Conservation (phyloP, 2,888 invertebrate species). For the Diaprepes abbreviatus region DNA sequence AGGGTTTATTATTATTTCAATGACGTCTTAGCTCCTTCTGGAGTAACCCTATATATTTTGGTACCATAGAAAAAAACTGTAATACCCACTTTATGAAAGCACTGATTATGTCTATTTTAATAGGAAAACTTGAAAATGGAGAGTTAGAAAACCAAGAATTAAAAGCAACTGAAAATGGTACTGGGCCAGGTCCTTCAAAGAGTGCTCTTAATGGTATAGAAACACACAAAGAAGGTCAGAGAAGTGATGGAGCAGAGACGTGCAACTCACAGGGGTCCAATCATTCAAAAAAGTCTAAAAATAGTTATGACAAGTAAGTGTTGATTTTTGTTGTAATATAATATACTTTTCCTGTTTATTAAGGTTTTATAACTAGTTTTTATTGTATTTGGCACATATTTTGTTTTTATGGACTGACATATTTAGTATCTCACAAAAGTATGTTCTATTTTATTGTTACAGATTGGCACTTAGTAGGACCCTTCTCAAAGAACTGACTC, state of each 20-base stretch:
- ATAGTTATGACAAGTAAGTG: constrained; percentile 76
- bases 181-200: constrained; percentile 65
- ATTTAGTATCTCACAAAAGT: background rate
- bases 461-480: constrained; percentile 78
- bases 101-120: too few species aligned
- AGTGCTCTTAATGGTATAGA: constrained; percentile 74
- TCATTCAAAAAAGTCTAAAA: constrained; percentile 74
- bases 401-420: too few species aligned
- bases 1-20: too few species aligned
- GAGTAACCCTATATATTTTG: too few species aligned
- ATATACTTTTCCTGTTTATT: too few species aligned
- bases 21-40: too few species aligned
- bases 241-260: constrained; percentile 78
- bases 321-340: too few species aligned
- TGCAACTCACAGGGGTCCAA: constrained; percentile 72
- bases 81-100: too few species aligned
- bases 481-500: constrained; percentile 78
- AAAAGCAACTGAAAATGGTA: constrained; percentile 72
- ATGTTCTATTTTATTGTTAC: constrained; percentile 1
- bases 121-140: constrained; percentile 75
- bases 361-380: too few species aligned
- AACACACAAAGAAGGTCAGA: constrained; percentile 72
- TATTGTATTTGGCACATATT: too few species aligned
- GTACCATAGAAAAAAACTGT: too few species aligned
- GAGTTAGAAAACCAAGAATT: constrained; percentile 71